Evolutionary conservation across 2,888 invertebrate genomes (phyloP), one percentile per base, ranked within the genome.

Genomic region (Doris montereyensis): DNA sequence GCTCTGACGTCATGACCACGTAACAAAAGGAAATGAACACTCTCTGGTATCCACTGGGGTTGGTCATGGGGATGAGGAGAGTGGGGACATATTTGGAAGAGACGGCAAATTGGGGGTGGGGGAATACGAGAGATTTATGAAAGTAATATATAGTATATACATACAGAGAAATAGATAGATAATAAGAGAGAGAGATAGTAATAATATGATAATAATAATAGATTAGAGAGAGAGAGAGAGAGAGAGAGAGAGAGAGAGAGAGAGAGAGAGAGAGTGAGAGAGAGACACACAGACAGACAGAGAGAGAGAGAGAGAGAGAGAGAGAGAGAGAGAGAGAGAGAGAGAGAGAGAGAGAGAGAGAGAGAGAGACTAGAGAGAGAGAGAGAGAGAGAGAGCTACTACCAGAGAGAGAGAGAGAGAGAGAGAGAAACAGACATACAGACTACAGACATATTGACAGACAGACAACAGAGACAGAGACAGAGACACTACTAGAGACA

Each of bases 41-140:
- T 97, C 91, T 98, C 97, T 34, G 97, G 97, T 78, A 98, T 92
- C 97, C 97, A 97, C 97, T 97, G 91, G 74, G 93, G 93, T 30
- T n/a, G 13, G 28, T n/a, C n/a, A n/a, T n/a, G n/a, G n/a, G n/a
- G n/a, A n/a, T n/a, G n/a, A n/a, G n/a, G n/a, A n/a, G n/a, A n/a
- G n/a, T n/a, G n/a, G n/a, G n/a, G n/a, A n/a, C n/a, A n/a, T n/a
- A n/a, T n/a, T n/a, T n/a, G n/a, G n/a, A n/a, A n/a, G n/a, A n/a
- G n/a, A n/a, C n/a, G n/a, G n/a, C n/a, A n/a, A n/a, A n/a, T n/a
- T n/a, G n/a, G n/a, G n/a, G n/a, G n/a, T n/a, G n/a, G n/a, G n/a
- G n/a, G n/a, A n/a, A n/a, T n/a, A n/a, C n/a, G n/a, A n/a, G n/a
- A n/a, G n/a, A n/a, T n/a, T n/a, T n/a, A n/a, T n/a, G n/a, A n/a